Evolutionary conservation across 2,888 invertebrate species (phyloP).

Genomic region (Cremastinae sp.): DNA sequence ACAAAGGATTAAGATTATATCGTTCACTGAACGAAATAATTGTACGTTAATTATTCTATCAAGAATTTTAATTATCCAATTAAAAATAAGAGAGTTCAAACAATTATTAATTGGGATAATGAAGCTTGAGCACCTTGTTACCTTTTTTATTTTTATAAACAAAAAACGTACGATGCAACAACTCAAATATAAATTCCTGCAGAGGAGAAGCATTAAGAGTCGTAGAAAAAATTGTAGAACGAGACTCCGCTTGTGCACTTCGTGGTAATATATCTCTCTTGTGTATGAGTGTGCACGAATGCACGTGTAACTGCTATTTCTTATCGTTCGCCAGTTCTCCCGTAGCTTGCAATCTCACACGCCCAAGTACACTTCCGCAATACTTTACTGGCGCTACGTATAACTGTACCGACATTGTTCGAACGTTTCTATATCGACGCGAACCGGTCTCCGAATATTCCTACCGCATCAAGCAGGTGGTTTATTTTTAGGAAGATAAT

Average conservation of each 20-base stretch:
- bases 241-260: constrained; percentile 43
- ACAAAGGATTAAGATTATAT: constrained; percentile 12
- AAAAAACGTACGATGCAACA: constrained; percentile 23
- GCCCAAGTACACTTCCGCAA: constrained; percentile 47
- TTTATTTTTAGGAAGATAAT: too few relatives aligned
- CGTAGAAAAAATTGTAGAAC: constrained; percentile 18
- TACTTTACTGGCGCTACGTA: constrained; percentile 44
- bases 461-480: too few relatives aligned
- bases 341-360: constrained; percentile 48
- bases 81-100: not conserved
- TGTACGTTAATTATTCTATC: not conserved
- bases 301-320: constrained; percentile 60
- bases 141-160: constrained; percentile 12
- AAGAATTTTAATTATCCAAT: not conserved
- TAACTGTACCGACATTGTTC: too few relatives aligned
- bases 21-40: not conserved
- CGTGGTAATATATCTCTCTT: constrained; percentile 50
- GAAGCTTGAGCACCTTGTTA: too few relatives aligned
- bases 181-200: constrained; percentile 28
- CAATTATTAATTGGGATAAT: too few relatives aligned
- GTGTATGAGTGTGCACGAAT: constrained; percentile 51
- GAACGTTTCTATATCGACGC: too few relatives aligned
- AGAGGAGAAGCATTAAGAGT: constrained; percentile 10
- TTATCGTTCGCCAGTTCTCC: constrained; percentile 60
- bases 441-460: too few relatives aligned